Conservation (phyloP, 35 echinoderm and acorn worm species). For the Apostichopus californicus region DNA sequence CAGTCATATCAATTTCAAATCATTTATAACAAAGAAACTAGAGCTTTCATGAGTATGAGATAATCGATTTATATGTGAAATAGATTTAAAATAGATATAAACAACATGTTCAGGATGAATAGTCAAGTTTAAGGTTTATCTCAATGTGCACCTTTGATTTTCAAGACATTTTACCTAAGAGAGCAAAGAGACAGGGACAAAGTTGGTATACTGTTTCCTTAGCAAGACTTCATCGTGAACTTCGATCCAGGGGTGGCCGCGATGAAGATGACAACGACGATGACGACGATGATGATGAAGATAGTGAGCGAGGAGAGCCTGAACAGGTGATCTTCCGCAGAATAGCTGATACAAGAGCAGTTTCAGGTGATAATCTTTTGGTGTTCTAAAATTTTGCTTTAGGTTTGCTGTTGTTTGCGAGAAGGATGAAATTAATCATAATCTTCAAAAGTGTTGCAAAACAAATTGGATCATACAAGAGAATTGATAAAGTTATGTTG, state of each 20-base stretch:
- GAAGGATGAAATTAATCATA: no score
- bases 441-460: no score
- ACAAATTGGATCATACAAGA: no score
- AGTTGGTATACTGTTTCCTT: background rate
- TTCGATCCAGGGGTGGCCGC: background rate
- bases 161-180: background rate
- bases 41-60: no score
- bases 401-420: no score
- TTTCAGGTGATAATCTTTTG: background rate
- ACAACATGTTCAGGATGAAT: no score
- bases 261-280: background rate
- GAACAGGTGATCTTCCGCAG: background rate
- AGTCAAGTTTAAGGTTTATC: background rate
- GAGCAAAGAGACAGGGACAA: background rate
- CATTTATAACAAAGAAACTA: no score
- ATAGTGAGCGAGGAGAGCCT: background rate
- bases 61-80: no score
- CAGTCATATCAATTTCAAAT: no score
- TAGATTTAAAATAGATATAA: no score
- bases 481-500: no score
- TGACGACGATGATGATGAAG: background rate
- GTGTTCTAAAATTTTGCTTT: no score
- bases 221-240: background rate
- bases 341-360: background rate
- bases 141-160: background rate